Percentiles rank a stretch among this genome's conserved stretches.
Conservation (phyloP, 2,113 vertebrate genomes). For the Oreochromis niloticus region DNA sequence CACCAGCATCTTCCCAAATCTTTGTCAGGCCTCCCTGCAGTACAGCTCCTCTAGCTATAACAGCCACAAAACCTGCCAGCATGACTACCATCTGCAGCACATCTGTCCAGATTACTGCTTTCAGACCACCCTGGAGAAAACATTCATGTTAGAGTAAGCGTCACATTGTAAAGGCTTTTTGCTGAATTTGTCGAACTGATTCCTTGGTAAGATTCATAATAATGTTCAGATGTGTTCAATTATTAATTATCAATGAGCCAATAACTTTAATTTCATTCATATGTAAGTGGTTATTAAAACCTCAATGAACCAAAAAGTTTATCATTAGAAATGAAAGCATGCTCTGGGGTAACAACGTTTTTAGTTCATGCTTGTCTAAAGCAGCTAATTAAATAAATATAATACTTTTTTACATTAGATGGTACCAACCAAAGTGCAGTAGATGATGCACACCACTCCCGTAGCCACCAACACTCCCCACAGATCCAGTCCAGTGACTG, state of each 20-base stretch:
- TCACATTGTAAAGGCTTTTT: neutral
- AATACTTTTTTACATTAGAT: neutral
- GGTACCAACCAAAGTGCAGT: conserved; percentile 76
- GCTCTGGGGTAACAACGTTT: neutral
- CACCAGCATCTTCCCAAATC: conserved; percentile 67
- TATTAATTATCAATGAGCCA: neutral
- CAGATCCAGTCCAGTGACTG: conserved; percentile 77
- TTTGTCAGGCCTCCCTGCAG: conserved; percentile 65
- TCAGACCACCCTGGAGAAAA: conserved; percentile 72
- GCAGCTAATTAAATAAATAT: neutral
- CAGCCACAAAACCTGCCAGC: conserved; percentile 74
- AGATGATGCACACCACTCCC: conserved; percentile 75
- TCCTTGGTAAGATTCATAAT: neutral
- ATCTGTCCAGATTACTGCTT: conserved; percentile 81
- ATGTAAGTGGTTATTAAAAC: neutral
- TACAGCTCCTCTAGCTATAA: conserved; percentile 69
- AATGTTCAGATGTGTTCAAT: neutral
- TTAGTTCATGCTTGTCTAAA: neutral
- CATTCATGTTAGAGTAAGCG: neutral
- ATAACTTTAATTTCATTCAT: neutral
- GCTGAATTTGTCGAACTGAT: fast-evolving
- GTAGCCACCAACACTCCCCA: conserved; percentile 79
- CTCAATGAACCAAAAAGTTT: neutral
- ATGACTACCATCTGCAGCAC: conserved; percentile 79
- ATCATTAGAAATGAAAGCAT: neutral